Base-by-base conservation (phyloP, 1,140 invertebrate genomes). In the Drosophila ambigua region DNA sequence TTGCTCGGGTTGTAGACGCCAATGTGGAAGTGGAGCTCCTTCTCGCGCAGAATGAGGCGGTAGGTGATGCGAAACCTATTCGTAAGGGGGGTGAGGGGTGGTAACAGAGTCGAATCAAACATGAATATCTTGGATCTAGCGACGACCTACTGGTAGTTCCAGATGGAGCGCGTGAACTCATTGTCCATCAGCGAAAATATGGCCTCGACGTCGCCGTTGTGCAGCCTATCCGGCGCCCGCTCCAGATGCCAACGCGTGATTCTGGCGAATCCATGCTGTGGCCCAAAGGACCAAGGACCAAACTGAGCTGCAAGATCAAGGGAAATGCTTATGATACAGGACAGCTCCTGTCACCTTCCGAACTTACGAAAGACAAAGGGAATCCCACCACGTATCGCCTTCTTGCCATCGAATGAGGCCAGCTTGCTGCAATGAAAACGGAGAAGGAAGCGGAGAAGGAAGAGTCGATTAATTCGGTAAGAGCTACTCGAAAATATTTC, bases 301-400 rank as follows among this genome's bases (percentile, higher is more conserved):
- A 98, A 98, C 94, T 98, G 97, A 85, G 98, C 97, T 98, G 92
- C 16, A 57, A 49, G 48, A 53, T 39, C 9, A 49, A 39, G 28
- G 8, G 23, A 45, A 35, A 61, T 24, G 26, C 16, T 26, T 48
- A 43, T 43, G 24, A 9, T n/a, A 0, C 16, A 6, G 23, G 11
- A 13, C 49, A 39, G n/a, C 8, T 53, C 8, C 20, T 53, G 16
- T 52, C 11, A 43, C 6, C 16, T 7, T 45, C 23, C 24, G 49
- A 92, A 97, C 97, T 98, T 95, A 98, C 97, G 98, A 93, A 98
- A 99, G 74, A 99, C 97, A 92, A 99, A 96, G 65, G 97, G 97
- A 92, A 98, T 98, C 89, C 98, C 98, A 89, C 98, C 98, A 91
- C 97, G 94, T 92, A 98, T 99, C 35, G 97, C 96, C 92, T 98